Evolutionary conservation across 2,113 vertebrate species (phyloP).

Genomic region (Phyllostomus hastatus): DNA sequence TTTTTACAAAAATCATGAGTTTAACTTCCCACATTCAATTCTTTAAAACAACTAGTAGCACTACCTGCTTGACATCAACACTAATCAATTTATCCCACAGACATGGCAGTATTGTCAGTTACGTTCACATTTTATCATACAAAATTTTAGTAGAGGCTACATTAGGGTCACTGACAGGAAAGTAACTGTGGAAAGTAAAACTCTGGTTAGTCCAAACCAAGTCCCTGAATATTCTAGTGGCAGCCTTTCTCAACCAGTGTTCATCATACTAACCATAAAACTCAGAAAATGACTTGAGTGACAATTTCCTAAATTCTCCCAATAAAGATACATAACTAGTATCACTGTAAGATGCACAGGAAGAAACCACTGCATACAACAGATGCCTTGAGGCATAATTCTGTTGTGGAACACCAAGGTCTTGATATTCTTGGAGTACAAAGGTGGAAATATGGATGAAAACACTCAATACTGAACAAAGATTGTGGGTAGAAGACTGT

Average conservation of each 20-base stretch:
- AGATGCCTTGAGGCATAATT: not conserved
- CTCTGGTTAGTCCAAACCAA: conserved; percentile 10
- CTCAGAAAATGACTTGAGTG: conserved; percentile 30
- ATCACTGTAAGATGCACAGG: not conserved
- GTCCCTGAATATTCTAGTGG: conserved; percentile 4
- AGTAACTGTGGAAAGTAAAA: conserved; percentile 37
- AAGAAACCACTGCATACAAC: conserved; percentile 44
- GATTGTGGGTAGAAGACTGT: not conserved
- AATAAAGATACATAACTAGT: not conserved
- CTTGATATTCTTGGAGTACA: conserved; percentile 33
- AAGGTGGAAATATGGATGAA: conserved; percentile 15
- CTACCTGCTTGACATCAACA: conserved; percentile 57
- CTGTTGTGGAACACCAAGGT: not conserved
- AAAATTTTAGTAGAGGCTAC: not conserved
- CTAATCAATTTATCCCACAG: conserved; percentile 45
- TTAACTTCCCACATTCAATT: conserved; percentile 35
- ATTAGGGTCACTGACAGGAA: conserved; percentile 2
- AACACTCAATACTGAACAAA: conserved; percentile 1
- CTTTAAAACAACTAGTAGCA: conserved; percentile 34
- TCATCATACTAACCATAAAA: conserved; percentile 35
- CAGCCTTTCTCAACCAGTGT: conserved; percentile 1
- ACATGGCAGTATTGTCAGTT: not conserved
- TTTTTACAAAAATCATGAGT: conserved; percentile 55
- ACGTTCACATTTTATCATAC: conserved; percentile 16
- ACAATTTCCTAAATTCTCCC: conserved; percentile 29